Evolutionary conservation across 2,797 vertebrate species (phyloP).

Genomic region (Erethizon dorsatum): DNA sequence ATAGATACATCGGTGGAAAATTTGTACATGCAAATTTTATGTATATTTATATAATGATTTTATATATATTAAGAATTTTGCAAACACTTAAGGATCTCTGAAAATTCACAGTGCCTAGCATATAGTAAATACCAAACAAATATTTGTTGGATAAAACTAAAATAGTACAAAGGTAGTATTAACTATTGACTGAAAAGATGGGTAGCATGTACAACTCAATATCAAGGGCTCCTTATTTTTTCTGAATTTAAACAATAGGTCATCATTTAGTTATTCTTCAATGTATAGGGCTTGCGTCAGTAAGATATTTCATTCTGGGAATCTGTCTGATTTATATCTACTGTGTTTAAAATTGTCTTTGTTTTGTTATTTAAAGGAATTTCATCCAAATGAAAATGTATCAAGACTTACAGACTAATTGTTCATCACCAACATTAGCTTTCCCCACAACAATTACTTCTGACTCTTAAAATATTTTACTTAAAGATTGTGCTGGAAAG

Average conservation of each 20-base stretch:
- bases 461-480: conserved; percentile 27
- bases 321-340: not conserved
- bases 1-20: too few species aligned
- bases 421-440: not conserved
- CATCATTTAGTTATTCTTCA: not conserved
- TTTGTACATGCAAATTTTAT: not conserved
- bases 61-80: not conserved
- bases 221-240: not conserved
- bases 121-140: not conserved
- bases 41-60: not conserved
- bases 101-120: not conserved
- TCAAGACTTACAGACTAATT: not conserved
- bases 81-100: not conserved
- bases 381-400: not conserved
- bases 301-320: not conserved
- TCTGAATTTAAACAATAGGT: not conserved
- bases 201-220: not conserved
- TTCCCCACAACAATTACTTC: not conserved
- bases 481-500: not conserved
- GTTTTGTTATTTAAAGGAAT: not conserved
- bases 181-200: not conserved
- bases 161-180: not conserved
- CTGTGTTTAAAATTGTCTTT: not conserved
- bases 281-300: not conserved
- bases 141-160: not conserved